Evolutionary conservation across 2,113 vertebrate genomes (phyloP).

Genomic region (Taxidea taxus): DNA sequence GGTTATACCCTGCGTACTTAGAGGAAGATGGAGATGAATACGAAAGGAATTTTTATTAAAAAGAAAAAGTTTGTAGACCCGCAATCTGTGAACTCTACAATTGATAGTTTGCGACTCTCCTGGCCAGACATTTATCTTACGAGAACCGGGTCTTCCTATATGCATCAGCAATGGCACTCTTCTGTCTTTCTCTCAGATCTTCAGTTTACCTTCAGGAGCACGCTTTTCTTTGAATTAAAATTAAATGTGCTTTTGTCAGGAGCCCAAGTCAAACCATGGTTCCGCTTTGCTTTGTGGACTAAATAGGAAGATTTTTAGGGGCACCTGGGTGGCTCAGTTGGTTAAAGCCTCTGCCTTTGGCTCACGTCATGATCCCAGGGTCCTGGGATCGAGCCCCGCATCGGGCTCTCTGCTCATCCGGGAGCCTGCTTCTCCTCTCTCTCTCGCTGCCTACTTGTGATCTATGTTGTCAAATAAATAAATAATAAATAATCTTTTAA

Average conservation of each 20-base stretch:
- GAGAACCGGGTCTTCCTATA: neutral
- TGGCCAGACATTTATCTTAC: neutral
- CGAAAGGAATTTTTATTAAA: neutral
- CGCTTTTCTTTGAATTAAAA: conserved; percentile 32
- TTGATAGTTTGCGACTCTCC: neutral
- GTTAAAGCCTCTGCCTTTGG: too few species aligned
- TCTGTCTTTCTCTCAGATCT: conserved; percentile 1
- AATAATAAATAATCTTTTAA: too few species aligned
- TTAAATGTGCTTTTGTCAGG: conserved; percentile 24
- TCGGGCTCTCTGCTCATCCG: too few species aligned
- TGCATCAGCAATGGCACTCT: neutral
- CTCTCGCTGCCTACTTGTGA: too few species aligned
- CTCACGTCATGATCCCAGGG: too few species aligned
- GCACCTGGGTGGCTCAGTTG: too few species aligned
- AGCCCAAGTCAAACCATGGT: conserved; percentile 17
- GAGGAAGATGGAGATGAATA: neutral
- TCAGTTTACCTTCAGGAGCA: neutral
- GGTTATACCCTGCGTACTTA: neutral
- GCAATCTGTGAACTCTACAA: conserved; percentile 2
- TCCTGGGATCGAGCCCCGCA: too few species aligned
- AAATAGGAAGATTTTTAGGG: neutral
- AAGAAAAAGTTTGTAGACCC: neutral
- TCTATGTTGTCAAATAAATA: too few species aligned
- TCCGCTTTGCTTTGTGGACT: neutral
- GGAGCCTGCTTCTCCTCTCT: too few species aligned